Evolutionary conservation across 2,113 vertebrate genomes (phyloP).

Genomic region (Cyprinodon brontotheroides): DNA sequence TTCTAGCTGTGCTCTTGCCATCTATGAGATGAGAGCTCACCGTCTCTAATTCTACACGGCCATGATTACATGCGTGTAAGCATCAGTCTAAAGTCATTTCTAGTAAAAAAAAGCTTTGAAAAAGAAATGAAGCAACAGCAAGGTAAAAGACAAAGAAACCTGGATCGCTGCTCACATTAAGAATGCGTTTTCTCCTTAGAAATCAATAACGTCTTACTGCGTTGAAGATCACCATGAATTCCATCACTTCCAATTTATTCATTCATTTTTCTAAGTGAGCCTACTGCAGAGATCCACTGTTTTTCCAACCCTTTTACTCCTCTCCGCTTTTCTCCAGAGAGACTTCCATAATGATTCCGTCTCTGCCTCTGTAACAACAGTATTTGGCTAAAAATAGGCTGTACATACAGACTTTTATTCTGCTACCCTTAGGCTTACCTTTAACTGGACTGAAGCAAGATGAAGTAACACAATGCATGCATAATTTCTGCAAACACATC

Average conservation of each 20-base stretch:
- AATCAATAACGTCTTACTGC: constrained; percentile 72
- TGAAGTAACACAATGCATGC: constrained; percentile 21
- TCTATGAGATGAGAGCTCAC: constrained; percentile 22
- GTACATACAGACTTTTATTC: not conserved
- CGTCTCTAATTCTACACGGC: constrained; percentile 7
- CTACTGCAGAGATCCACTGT: constrained; percentile 44
- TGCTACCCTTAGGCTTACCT: not conserved
- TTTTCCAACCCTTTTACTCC: constrained; percentile 29
- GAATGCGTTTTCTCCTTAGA: constrained; percentile 60
- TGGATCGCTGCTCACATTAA: constrained; percentile 56
- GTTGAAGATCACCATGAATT: constrained; percentile 56
- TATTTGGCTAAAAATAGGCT: constrained; percentile 28
- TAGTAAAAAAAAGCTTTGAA: constrained; percentile 11
- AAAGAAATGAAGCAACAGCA: not conserved
- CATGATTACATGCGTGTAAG: constrained; percentile 2
- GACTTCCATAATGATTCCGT: constrained; percentile 33
- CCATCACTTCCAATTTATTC: constrained; percentile 66
- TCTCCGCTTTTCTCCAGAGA: constrained; percentile 30
- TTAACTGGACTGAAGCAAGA: constrained; percentile 9
- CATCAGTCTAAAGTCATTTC: constrained; percentile 13
- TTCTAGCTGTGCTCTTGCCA: not conserved
- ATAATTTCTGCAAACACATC: constrained; percentile 9
- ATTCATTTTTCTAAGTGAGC: constrained; percentile 58
- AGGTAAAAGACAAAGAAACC: constrained; percentile 18
- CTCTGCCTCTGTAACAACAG: constrained; percentile 14